Conservation (phyloP, 2,797 vertebrate species). For the Fistularia commersonii region DNA sequence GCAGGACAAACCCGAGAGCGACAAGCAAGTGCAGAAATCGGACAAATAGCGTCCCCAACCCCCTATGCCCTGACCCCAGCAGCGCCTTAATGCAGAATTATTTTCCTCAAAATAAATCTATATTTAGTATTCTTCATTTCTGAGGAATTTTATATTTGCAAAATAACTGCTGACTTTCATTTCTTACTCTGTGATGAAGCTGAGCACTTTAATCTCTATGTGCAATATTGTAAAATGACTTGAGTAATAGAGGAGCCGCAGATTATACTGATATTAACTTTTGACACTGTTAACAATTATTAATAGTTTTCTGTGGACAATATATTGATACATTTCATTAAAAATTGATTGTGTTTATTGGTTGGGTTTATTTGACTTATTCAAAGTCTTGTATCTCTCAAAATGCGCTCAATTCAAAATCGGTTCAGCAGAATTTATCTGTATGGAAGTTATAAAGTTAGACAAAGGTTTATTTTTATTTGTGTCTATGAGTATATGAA, state of each 20-base stretch:
- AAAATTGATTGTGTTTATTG: too few relatives aligned
- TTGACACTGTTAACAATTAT: too few relatives aligned
- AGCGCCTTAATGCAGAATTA: conserved; percentile 58
- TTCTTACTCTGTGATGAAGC: not conserved
- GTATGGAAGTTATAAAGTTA: too few relatives aligned
- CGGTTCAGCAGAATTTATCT: too few relatives aligned
- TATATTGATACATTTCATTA: too few relatives aligned
- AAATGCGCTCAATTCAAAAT: too few relatives aligned
- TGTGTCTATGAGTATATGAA: too few relatives aligned
- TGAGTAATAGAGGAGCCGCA: conserved; percentile 2
- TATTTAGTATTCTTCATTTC: conserved; percentile 45
- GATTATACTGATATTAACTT: too few relatives aligned
- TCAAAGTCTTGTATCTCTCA: too few relatives aligned
- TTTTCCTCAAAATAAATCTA: conserved; percentile 34
- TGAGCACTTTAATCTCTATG: conserved; percentile 62
- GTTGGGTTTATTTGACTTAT: too few relatives aligned
- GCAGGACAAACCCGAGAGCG: conserved; percentile 65
- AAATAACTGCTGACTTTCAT: conserved; percentile 33
- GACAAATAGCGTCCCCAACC: conserved; percentile 39
- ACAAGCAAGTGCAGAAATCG: conserved; percentile 54
- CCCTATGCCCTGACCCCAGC: conserved; percentile 1
- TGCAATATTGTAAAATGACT: conserved; percentile 1
- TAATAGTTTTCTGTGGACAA: too few relatives aligned
- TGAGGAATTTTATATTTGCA: conserved; percentile 50
- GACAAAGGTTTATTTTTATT: too few relatives aligned